Evolutionary conservation across 1,140 invertebrate species (phyloP), one percentile per base, ranked within the genome.

Genomic region (Centruroides vittatus): DNA sequence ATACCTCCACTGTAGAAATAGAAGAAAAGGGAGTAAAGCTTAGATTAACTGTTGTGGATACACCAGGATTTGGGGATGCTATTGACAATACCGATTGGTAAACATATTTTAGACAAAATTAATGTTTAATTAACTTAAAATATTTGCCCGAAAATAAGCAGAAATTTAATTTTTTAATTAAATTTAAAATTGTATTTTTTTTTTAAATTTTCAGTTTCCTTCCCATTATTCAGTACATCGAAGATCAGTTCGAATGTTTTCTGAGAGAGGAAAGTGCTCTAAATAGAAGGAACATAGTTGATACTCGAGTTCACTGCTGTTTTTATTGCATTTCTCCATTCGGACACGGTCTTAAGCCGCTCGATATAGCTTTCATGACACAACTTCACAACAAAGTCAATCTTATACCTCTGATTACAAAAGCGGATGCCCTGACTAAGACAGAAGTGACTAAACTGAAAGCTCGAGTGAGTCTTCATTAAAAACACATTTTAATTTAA

Each of bases 281-380:
- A 3, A 93, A 96, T 72, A 76, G 95, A 54, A 82, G 89, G 70
- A 91, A 92, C 68, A 94, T 95, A 69, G 84, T 91, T 69, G 94
- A 98, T 73, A 94, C 91, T 70, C 79, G 93, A 55, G 93, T 97
- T 12, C 95, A 97, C 72, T 93, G 90, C 71, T 98, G 93, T 75
- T 79, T 98, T 9, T 98, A 98, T 73, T 98, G 98, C 73, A 89
- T 99, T 60, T 89, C 93, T 36, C 93, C 95, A 5, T 95, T 90
- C 75, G 93, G 93, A 11, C 93, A 97, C 74, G 93, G 93, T 63
- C 78, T 99, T 55, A 84, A 94, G 67, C 90, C 93, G 1, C 74
- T 99, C 64, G 96, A 99, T 74, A 87, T 99, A 68, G 90, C 98
- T 77, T 96, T 98, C 71, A 97, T 99, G 93, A 97, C 97, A 72